Evolutionary conservation across 2,113 vertebrate species (phyloP).

Genomic region (Gnathonemus longibarbis): DNA sequence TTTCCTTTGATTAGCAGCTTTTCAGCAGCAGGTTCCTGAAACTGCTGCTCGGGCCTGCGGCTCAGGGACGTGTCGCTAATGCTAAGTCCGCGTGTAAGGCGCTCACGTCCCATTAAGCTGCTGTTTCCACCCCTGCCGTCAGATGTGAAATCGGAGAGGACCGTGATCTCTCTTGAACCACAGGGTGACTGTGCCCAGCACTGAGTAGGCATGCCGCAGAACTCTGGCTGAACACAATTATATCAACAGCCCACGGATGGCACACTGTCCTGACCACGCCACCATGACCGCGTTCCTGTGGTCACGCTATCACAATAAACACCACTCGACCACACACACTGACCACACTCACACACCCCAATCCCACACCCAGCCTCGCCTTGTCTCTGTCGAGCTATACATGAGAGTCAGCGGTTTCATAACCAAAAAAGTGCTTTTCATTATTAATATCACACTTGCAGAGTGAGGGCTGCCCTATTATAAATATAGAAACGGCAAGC

Average conservation of each 20-base stretch:
- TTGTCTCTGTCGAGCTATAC: not conserved
- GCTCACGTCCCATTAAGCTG: not conserved
- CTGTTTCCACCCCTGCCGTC: not conserved
- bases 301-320: not conserved
- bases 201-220: not conserved
- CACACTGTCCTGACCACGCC: not conserved
- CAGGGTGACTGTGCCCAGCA: not conserved
- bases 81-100: not conserved
- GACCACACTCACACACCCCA: not conserved
- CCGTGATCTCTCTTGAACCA: not conserved
- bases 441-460: not conserved
- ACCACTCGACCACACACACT: not conserved
- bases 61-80: not conserved
- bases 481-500: not conserved
- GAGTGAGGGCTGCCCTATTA: not conserved
- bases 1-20: not conserved
- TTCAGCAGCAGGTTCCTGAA: not conserved
- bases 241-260: not conserved
- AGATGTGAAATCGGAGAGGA: not conserved
- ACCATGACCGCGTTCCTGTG: not conserved
- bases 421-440: not conserved
- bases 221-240: not conserved
- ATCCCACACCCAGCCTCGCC: not conserved
- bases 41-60: not conserved
- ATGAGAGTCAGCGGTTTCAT: not conserved